Evolutionary conservation across 2,888 invertebrate species (phyloP).

Genomic region (Harpalus rubripes): DNA sequence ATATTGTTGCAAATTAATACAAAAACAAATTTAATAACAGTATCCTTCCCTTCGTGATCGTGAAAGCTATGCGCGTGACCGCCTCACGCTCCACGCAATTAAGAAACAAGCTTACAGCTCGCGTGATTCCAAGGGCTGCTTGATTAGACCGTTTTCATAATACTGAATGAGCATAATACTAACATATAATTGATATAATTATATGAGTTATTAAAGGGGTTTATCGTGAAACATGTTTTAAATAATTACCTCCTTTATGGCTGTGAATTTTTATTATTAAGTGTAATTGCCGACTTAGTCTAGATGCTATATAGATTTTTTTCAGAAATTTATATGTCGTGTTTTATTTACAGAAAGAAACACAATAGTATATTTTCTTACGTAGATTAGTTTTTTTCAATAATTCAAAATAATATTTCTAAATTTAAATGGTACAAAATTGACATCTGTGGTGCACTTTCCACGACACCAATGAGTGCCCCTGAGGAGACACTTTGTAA

Average conservation of each 20-base stretch:
- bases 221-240: slow-evolving; percentile 58
- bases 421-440: too few relatives aligned
- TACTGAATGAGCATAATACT: slow-evolving; percentile 63
- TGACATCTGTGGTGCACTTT: too few relatives aligned
- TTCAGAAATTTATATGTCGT: too few relatives aligned
- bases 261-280: slow-evolving; percentile 55
- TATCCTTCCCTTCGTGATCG: background rate
- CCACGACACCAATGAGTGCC: too few relatives aligned
- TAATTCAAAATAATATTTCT: too few relatives aligned
- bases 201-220: slow-evolving; percentile 50
- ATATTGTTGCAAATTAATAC: background rate
- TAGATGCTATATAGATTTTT: slow-evolving; percentile 44
- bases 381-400: too few relatives aligned
- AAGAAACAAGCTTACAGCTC: slow-evolving; percentile 38
- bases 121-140: slow-evolving; percentile 56
- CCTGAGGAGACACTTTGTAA: too few relatives aligned
- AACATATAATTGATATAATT: slow-evolving; percentile 63
- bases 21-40: background rate
- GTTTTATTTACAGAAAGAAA: background rate
- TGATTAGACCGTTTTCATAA: slow-evolving; percentile 63
- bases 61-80: slow-evolving; percentile 23
- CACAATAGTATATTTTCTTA: background rate
- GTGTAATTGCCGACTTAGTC: slow-evolving; percentile 17
- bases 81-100: slow-evolving; percentile 52
- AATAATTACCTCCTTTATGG: slow-evolving; percentile 46